Conservation (phyloP, 2,888 invertebrate species). For the Noctua pronuba region DNA sequence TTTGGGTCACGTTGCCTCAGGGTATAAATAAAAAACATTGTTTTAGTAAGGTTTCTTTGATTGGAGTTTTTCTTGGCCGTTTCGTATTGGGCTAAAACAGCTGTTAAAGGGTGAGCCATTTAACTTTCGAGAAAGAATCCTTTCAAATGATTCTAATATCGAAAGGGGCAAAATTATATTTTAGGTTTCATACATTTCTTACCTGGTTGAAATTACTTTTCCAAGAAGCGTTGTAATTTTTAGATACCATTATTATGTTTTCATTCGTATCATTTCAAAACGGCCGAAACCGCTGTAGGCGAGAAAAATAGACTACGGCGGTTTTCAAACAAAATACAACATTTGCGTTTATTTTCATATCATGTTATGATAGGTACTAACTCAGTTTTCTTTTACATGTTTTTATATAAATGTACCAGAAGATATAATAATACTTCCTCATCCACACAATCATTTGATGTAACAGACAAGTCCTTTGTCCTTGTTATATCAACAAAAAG, state of each 20-base stretch:
- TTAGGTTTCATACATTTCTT: neutral
- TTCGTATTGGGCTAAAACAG: slow-evolving; percentile 8
- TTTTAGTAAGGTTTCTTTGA: slow-evolving; percentile 22
- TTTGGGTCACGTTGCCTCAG: slow-evolving; percentile 4
- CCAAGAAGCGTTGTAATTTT: neutral
- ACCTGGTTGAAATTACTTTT: neutral
- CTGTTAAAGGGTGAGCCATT: neutral
- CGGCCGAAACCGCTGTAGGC: neutral
- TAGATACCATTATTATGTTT: neutral
- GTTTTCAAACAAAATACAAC: slow-evolving; percentile 14
- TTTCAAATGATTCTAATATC: slow-evolving; percentile 7
- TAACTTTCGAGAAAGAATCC: neutral
- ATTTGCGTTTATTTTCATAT: slow-evolving; percentile 24
- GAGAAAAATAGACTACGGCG: slow-evolving; percentile 7
- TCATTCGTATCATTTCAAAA: neutral
- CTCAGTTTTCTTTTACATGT: neutral
- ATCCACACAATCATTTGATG: slow-evolving; percentile 16
- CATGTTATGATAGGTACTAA: neutral
- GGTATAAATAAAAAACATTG: slow-evolving; percentile 9
- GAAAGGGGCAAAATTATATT: neutral
- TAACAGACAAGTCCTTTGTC: slow-evolving; percentile 5
- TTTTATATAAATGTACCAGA: neutral
- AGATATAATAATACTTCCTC: slow-evolving; percentile 25
- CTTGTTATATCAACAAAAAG: neutral
- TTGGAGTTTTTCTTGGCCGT: neutral